Base-by-base conservation (phyloP, 2,797 vertebrate species). In the Gadopsis bispinosus region DNA sequence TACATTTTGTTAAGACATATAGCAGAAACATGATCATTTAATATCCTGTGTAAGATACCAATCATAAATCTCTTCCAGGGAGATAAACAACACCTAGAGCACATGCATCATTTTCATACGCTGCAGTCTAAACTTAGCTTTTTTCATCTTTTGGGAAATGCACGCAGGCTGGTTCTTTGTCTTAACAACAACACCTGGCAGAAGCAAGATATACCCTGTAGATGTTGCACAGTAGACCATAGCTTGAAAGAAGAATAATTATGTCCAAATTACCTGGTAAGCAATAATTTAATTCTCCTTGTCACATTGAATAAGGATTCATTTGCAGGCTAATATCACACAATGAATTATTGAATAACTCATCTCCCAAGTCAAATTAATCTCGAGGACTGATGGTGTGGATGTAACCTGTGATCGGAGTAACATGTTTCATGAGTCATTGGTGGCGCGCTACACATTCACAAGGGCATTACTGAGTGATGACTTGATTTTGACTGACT, bases 341-440 rank as follows among this genome's bases (percentile, higher is more conserved):
- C 83, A 84, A 92, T 94, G 84, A 94, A 95, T 95, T 93, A 95
- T 94, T 94, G 80, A 95, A 87, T 87, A 94, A 92, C 84, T 91
- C 87, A 90, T 92, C 88, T 91, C 89, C 91, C 85, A 76, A 87
- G 90, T 84, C 92, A 90, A 90, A 94, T 93, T 90, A 94, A 92
- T 93, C 89, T 88, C 82, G 88, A 89, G 86, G 92, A 95, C 91
- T 93, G 91, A 95, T 94, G 88, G 82, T 86, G 91, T 89, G 89
- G 87, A 90, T 83, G 85, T 92, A 91, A 92, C 92, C 89, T 92
- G 85, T 81, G 87, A 91, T 90, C 35, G 54, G 79, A 84, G 83
- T 45, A 84, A 80, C 88, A 84, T 86, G 86, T 91, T 92, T 90
- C 85, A 89, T 81, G 82, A 91, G 85, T 88, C 85, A 76, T 61